Base-by-base conservation (phyloP, 1,140 invertebrate genomes). In the Drosophila micromelanica region DNA sequence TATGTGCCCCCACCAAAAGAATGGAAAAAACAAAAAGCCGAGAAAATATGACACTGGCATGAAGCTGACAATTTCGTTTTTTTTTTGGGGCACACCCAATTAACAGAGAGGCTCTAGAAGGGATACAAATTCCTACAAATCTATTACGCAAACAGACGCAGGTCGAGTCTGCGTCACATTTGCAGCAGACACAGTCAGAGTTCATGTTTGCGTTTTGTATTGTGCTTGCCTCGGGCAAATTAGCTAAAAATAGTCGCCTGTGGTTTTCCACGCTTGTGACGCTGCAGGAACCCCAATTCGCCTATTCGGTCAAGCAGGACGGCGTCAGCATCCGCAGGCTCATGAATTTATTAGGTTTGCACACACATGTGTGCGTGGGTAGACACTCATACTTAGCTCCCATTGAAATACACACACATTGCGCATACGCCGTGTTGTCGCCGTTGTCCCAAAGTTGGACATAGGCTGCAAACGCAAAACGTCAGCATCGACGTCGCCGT, bases 171-270 rank as follows among this genome's bases (percentile, higher is more conserved):
- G 13, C 43, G 49, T 46, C 46, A 15, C 20, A 30, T 20, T 40
- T n/a, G 32, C 8, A 0, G 32, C 32, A 8, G 32, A 8, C 32
- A 8, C 7, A 35, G 32, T 35, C 32, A 35, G 1, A 35, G 32
- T 49, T 55, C 27, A 11, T 54, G 48, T 62, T 54, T 70, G 49
- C 27, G 35, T 55, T 54, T 59, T 27, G 23, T 45, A 43, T 61
- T 81, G 40, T 35, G 35, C 37, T 55, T 45, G 57, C 54, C 38
- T 63, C 5, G 20, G 37, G 27, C 42, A 56, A 85, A 85, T 86
- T 85, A 86, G 69, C 77, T 78, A 85, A 81, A 86, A 78, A 86
- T 85, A 85, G 81, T 48, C 59, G 69, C 52, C 69, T 72, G 69
- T 11, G 69, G 61, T 54, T 57, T 32, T 3, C 23, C 11, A 11